A percentile compares a stretch with the other conserved stretches of the same genome.
These are phyloP conservation scores for Margarornis squamiger DNA, from an alignment of 2,797 vertebrate species.

Conservation along the genomic window DNA sequence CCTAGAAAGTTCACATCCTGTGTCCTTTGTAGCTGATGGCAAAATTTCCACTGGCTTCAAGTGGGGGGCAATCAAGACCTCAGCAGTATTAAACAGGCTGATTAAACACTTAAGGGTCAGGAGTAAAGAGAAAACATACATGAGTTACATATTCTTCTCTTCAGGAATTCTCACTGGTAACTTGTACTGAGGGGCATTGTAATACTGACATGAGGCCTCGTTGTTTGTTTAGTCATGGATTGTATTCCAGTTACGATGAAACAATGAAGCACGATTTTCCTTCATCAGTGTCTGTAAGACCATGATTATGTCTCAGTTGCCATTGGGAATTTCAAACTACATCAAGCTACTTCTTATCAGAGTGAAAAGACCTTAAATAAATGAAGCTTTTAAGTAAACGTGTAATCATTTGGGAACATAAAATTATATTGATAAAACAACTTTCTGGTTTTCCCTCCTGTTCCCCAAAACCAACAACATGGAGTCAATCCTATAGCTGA, in stretches of 20 bases:
- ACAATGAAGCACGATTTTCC: background rate
- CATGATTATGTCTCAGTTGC: background rate
- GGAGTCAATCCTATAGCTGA: background rate
- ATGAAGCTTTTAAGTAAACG: slow-evolving; percentile 22
- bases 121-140: background rate
- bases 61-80: background rate
- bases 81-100: slow-evolving; percentile 13
- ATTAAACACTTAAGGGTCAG: slow-evolving; percentile 7
- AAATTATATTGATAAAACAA: background rate
- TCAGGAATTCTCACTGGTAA: slow-evolving; percentile 27
- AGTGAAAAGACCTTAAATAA: slow-evolving; percentile 39
- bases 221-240: slow-evolving; percentile 8
- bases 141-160: background rate
- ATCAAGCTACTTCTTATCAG: slow-evolving; percentile 20
- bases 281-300: background rate
- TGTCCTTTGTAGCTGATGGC: background rate
- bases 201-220: background rate
- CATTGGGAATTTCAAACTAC: background rate
- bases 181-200: background rate
- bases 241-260: background rate
- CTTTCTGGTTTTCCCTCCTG: background rate
- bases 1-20: background rate
- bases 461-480: background rate
- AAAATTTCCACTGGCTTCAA: background rate
- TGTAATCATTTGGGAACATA: slow-evolving; percentile 23